A percentile compares a stretch with the other conserved stretches of the same genome.
phyloP scores from a whole-genome alignment of 2,113 vertebrate species.

The Carassius gibelio region DNA sequence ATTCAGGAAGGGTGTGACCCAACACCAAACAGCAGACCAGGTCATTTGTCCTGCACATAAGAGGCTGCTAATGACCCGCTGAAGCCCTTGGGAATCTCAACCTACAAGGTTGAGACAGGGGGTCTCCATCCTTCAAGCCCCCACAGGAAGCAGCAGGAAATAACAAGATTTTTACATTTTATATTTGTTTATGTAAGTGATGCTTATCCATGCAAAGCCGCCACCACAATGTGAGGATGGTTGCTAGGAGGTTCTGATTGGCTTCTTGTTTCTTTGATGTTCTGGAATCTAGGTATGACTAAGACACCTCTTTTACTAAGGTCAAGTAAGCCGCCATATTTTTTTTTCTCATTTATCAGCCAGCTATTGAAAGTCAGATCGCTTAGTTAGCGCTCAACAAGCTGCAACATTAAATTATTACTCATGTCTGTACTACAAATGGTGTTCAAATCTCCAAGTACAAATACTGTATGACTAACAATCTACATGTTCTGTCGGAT shows the following conservation, averaged over 20 bases:
- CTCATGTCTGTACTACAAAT: neutral
- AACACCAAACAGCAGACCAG: slow-evolving; percentile 32
- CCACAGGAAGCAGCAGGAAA: slow-evolving; percentile 45
- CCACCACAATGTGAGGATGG: neutral
- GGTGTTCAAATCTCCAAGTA: neutral
- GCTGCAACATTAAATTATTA: neutral
- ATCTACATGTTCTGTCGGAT: neutral
- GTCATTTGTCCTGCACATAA: slow-evolving; percentile 23
- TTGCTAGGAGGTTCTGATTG: neutral
- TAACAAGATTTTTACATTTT: slow-evolving; percentile 12
- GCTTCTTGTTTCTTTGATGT: neutral
- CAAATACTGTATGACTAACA: neutral
- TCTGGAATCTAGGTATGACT: neutral
- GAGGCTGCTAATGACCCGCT: slow-evolving; percentile 28
- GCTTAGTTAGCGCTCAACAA: neutral
- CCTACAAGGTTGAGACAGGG: slow-evolving; percentile 9
- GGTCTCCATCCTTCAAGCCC: slow-evolving; percentile 34
- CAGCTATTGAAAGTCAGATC: neutral
- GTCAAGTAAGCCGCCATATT: neutral
- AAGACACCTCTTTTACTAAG: neutral
- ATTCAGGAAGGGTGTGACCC: slow-evolving; percentile 56
- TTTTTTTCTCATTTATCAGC: neutral
- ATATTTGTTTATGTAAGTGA: neutral
- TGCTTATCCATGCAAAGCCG: neutral
- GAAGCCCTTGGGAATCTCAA: slow-evolving; percentile 27